A percentile compares a stretch with the other conserved stretches of the same genome.
Conservation (phyloP, 1,140 invertebrate genomes). For the Ephestia elutella region DNA sequence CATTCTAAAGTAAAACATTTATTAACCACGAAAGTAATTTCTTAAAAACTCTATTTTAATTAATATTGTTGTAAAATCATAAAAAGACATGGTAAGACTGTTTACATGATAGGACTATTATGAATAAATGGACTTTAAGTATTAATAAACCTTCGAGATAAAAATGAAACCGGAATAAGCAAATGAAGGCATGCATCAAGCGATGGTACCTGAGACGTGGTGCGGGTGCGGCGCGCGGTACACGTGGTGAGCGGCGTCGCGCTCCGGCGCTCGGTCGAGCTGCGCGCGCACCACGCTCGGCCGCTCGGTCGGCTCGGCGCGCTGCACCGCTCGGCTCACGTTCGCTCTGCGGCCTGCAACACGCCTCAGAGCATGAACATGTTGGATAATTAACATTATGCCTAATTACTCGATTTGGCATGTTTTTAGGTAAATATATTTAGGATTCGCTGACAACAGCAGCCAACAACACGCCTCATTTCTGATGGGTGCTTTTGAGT, state of each 20-base stretch:
- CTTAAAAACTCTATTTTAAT: too few species aligned
- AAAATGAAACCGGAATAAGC: too few species aligned
- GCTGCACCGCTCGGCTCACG: constrained; percentile 40
- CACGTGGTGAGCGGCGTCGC: constrained; percentile 53
- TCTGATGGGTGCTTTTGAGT: not conserved
- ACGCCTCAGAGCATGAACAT: constrained; percentile 26
- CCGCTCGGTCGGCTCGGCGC: constrained; percentile 51
- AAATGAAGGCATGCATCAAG: not conserved
- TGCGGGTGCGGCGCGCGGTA: constrained; percentile 59
- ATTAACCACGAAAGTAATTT: too few species aligned
- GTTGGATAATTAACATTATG: too few species aligned
- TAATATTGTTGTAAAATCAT: too few species aligned
- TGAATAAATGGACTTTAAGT: too few species aligned
- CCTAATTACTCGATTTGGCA: too few species aligned
- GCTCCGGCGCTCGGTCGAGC: constrained; percentile 61
- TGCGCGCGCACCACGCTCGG: constrained; percentile 67
- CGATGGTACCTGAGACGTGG: constrained; percentile 54
- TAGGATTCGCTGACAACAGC: constrained; percentile 55
- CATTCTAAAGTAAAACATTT: too few species aligned
- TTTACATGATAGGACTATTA: too few species aligned
- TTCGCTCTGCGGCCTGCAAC: constrained; percentile 59
- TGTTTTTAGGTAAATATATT: too few species aligned
- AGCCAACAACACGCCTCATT: constrained; percentile 43
- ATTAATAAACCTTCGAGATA: too few species aligned
- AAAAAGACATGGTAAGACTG: too few species aligned